These are phyloP conservation scores for Hydrolagus colliei DNA, from an alignment of 2,797 vertebrate species.

Conservation along the genomic window DNA sequence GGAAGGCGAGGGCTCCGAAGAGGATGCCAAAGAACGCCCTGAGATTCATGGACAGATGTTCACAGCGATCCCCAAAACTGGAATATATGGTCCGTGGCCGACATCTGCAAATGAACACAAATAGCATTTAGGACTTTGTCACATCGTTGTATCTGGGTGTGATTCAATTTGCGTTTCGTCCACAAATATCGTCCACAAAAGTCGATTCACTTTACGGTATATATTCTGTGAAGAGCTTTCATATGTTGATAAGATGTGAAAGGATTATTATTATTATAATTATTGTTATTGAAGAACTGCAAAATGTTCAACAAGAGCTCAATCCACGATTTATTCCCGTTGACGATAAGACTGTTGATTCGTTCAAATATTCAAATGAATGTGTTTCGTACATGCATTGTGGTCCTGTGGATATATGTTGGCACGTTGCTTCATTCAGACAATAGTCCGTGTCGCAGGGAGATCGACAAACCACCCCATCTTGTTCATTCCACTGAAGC, in stretches of 20 bases:
- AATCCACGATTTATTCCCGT: too few species aligned
- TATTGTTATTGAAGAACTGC: too few species aligned
- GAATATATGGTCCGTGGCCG: conserved; percentile 49
- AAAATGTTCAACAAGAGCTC: too few species aligned
- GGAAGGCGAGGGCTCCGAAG: conserved; percentile 49
- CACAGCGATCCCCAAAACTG: conserved; percentile 35
- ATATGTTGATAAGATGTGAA: too few species aligned
- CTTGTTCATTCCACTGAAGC: conserved; percentile 28
- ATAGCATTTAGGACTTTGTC: background rate
- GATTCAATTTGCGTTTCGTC: too few species aligned
- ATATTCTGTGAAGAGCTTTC: too few species aligned
- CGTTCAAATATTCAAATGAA: background rate
- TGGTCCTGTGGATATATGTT: conserved; percentile 45
- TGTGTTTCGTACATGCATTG: conserved; percentile 45
- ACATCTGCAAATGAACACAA: conserved; percentile 45
- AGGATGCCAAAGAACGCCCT: conserved; percentile 50
- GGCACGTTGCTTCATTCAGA: conserved; percentile 42
- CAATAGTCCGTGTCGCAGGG: conserved; percentile 50
- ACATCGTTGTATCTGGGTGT: too few species aligned
- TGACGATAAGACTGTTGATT: too few species aligned
- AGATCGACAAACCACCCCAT: conserved; percentile 47
- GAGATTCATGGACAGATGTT: conserved; percentile 46
- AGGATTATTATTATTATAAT: too few species aligned
- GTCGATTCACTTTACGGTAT: too few species aligned
- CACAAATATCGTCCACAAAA: too few species aligned